phyloP scores from a whole-genome alignment of 2,888 invertebrate species.

The Anthophora plumipes region DNA sequence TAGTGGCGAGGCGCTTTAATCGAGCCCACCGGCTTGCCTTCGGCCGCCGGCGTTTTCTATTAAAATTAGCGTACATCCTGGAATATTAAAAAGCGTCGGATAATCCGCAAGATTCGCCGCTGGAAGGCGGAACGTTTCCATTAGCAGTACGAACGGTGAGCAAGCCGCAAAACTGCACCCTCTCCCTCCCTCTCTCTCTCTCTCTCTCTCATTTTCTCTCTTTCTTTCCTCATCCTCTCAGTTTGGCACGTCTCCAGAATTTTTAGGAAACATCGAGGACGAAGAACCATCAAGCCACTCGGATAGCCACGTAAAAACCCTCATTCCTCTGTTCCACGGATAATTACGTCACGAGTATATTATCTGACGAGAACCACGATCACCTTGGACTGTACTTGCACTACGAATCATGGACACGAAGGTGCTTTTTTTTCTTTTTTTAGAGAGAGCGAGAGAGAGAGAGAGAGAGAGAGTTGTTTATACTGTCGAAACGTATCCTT shows the following conservation, averaged over 20 bases:
- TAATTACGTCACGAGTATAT: conserved; percentile 57
- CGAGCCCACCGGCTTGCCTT: conserved; percentile 24
- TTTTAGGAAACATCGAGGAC: conserved; percentile 48
- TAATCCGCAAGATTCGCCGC: conserved; percentile 41
- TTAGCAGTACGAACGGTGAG: conserved; percentile 51
- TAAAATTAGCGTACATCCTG: conserved; percentile 64
- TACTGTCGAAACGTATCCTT: too few relatives aligned
- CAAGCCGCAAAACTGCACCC: conserved; percentile 52
- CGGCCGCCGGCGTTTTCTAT: conserved; percentile 39
- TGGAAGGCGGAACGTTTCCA: conserved; percentile 55
- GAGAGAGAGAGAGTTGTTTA: too few relatives aligned
- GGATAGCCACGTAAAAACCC: conserved; percentile 1
- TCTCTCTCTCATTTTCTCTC: not conserved
- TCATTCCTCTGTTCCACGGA: conserved; percentile 45
- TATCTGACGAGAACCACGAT: conserved; percentile 42
- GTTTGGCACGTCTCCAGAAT: conserved; percentile 64
- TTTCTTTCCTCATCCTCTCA: conserved; percentile 4
- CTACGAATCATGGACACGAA: too few relatives aligned
- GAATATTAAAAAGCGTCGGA: conserved; percentile 63
- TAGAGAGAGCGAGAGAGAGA: too few relatives aligned
- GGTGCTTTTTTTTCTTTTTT: too few relatives aligned
- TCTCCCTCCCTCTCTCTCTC: not conserved
- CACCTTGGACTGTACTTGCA: conserved; percentile 3
- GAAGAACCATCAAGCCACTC: not conserved
- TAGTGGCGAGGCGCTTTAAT: conserved; percentile 17